phyloP scores from a whole-genome alignment of 2,888 invertebrate genomes.

The Orthonychiurus folsomi region DNA sequence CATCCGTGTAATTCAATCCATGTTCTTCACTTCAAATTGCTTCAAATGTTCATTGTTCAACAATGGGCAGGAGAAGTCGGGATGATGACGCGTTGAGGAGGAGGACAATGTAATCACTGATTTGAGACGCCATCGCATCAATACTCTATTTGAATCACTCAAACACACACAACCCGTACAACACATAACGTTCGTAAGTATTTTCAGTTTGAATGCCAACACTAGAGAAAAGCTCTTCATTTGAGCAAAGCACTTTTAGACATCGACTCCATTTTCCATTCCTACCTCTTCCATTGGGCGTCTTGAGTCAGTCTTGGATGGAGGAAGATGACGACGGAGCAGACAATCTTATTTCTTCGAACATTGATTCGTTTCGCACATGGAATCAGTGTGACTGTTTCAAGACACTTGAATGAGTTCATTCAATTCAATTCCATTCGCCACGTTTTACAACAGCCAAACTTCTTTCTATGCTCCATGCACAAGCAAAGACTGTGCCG shows the following conservation, averaged over 20 bases:
- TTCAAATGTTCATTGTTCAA: neutral
- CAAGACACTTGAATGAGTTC: neutral
- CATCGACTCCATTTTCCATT: neutral
- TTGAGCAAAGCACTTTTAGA: neutral
- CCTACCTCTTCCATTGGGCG: too few relatives aligned
- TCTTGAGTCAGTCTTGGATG: neutral
- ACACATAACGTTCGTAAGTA: too few relatives aligned
- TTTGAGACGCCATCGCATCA: neutral
- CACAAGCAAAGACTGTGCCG: neutral
- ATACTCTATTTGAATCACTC: too few relatives aligned
- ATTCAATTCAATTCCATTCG: too few relatives aligned
- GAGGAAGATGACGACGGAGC: neutral
- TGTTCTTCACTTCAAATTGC: neutral
- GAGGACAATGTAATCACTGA: neutral
- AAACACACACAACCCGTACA: too few relatives aligned
- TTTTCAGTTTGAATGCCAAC: neutral
- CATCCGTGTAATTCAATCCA: neutral
- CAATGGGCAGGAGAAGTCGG: neutral
- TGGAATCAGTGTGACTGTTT: neutral
- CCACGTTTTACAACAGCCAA: too few relatives aligned
- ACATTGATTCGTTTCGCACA: neutral
- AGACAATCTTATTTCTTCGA: neutral
- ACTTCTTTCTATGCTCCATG: neutral
- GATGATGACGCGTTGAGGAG: too few relatives aligned
- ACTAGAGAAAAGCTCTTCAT: neutral